phyloP scores from a whole-genome alignment of 2,113 vertebrate species.

The Ammodytes marinus region DNA sequence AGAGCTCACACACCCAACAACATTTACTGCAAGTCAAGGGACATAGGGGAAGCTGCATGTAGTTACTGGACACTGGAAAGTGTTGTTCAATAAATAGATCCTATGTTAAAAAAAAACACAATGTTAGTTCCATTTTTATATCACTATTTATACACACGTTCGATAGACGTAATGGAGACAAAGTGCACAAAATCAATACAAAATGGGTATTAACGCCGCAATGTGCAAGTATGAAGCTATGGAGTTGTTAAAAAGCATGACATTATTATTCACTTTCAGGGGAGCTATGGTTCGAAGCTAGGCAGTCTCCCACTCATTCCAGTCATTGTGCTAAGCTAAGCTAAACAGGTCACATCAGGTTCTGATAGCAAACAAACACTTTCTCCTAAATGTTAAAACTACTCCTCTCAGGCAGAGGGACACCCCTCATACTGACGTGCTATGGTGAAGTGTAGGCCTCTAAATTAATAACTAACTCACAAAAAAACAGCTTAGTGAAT shows the following conservation, averaged over 20 bases:
- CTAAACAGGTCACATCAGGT: not conserved
- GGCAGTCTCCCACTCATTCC: not conserved
- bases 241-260: not conserved
- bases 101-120: not conserved
- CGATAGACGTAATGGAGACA: not conserved
- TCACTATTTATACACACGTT: not conserved
- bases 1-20: not conserved
- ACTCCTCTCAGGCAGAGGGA: not conserved
- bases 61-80: not conserved
- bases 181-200: not conserved
- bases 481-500: not conserved
- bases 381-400: not conserved
- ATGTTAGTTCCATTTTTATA: too few relatives aligned
- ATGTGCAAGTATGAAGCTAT: not conserved
- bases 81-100: not conserved
- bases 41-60: not conserved
- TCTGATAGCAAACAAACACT: not conserved
- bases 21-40: not conserved
- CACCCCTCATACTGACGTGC: not conserved
- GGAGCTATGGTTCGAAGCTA: not conserved
- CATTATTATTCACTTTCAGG: not conserved
- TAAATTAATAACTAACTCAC: not conserved
- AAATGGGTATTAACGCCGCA: not conserved
- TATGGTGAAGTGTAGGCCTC: not conserved
- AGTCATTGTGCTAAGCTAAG: not conserved